Base-by-base conservation (phyloP, 2,797 vertebrate genomes). In the Enteromius unitaeniatus region DNA sequence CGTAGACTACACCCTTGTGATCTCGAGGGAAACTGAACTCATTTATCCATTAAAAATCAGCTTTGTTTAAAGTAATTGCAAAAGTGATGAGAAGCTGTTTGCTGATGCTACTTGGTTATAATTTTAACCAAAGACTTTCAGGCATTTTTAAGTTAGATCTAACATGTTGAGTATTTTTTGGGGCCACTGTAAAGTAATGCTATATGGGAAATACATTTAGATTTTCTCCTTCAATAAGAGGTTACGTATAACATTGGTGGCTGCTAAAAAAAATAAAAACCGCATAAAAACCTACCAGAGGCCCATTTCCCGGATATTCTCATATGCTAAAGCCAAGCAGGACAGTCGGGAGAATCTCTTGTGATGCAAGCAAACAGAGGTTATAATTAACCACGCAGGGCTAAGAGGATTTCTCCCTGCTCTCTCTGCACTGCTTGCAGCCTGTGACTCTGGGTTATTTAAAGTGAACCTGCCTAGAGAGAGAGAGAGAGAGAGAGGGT, bases 401-500 rank as follows among this genome's bases (percentile, higher is more conserved):
- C 92, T 94, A 94, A 95, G 94, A 94, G 93, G 94, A 95, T 95
- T 95, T 93, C 93, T 92, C 92, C 92, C 91, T 90, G 92, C 91
- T 70, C 40, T 92, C 55, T 13, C 70, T 60, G 82, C 65, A 51
- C 68, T 76, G 69, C 42, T 55, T 26, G 58, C 93, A 92, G 91
- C 91, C 92, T 93, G 91, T 51, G 47, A 81, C 88, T 58, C 81
- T 85, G 88, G 91, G 91, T 94, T 94, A 93, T 94, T 95, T 94
- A 93, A 94, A 93, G 92, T 90, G 88, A 94, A 90, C 92, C 90
- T 89, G 89, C 86, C 81, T 86, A 92, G 58, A 42, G 67, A 68
- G 67, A 60, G 79, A 28, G n/a, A 64, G 42, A 28, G 70, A 55
- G 42, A 53, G 51, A 37, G 62, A 55, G 64, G 34, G 76, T 68